phyloP scores from a whole-genome alignment of 64 coral and sea anemone genomes.

The Acropora tenuis region DNA sequence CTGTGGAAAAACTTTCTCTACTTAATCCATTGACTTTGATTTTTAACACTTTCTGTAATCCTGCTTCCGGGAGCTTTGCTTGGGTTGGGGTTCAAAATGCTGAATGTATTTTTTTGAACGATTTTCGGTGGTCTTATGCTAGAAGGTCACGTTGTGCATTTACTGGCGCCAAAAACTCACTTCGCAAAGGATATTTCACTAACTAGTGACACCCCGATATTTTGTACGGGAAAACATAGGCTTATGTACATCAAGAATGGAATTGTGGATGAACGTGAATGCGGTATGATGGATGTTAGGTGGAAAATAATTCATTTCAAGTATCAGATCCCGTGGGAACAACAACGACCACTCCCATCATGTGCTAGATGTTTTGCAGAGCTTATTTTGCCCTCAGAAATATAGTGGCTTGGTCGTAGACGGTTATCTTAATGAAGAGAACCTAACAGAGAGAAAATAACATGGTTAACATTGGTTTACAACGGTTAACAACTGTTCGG shows the following conservation, averaged over 20 bases:
- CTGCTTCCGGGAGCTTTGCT: background rate
- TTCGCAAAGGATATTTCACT: conserved; percentile 28
- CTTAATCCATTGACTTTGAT: background rate
- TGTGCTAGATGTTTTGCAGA: conserved; percentile 38
- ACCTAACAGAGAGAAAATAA: background rate
- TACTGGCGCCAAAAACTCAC: conserved; percentile 35
- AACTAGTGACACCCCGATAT: conserved; percentile 30
- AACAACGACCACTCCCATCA: conserved; percentile 24
- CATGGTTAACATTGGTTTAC: background rate
- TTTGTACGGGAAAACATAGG: conserved; percentile 43
- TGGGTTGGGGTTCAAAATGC: background rate
- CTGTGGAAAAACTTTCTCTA: background rate
- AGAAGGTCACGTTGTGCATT: conserved; percentile 45
- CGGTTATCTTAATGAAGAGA: background rate
- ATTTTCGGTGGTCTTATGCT: conserved; percentile 13
- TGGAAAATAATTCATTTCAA: conserved; percentile 44
- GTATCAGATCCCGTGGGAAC: conserved; percentile 31
- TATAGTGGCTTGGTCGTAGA: background rate
- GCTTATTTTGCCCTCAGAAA: conserved; percentile 16
- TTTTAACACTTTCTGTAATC: background rate
- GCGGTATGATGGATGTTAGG: conserved; percentile 46
- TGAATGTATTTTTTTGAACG: background rate
- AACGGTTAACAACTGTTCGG: background rate
- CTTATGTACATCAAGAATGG: conserved; percentile 45
- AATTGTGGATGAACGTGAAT: conserved; percentile 44